Evolutionary conservation across 1,140 invertebrate species (phyloP).

Genomic region (Chelonus insularis): DNA sequence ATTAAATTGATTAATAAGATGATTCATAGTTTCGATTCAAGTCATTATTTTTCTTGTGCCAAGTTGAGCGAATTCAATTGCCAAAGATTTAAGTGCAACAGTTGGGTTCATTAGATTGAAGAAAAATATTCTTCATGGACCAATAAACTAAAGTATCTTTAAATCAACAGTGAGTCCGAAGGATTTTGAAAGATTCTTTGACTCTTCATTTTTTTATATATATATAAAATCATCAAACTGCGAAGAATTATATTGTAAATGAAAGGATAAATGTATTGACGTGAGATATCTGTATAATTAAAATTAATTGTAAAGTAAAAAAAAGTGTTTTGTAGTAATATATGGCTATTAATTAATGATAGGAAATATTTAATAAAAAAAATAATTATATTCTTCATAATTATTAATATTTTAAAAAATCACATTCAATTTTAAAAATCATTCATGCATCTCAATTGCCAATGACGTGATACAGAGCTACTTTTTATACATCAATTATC

Average conservation of each 20-base stretch:
- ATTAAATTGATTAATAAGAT: neutral
- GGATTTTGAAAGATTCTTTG: too few relatives aligned
- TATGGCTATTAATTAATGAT: too few relatives aligned
- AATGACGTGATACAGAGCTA: constrained; percentile 5
- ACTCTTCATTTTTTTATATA: too few relatives aligned
- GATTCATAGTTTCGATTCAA: neutral
- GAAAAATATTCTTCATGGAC: neutral
- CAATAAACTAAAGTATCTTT: neutral
- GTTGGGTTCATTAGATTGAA: neutral
- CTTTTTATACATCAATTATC: constrained; percentile 13
- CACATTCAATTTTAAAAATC: too few relatives aligned
- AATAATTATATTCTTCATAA: too few relatives aligned
- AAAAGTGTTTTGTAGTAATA: too few relatives aligned
- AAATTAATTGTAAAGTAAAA: neutral
- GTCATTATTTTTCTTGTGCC: constrained; percentile 6
- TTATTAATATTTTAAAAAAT: too few relatives aligned
- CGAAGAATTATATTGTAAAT: too few relatives aligned
- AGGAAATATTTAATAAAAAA: too few relatives aligned
- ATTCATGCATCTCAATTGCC: neutral
- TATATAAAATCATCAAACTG: too few relatives aligned
- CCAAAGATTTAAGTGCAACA: constrained; percentile 2
- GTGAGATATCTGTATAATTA: neutral
- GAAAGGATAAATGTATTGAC: neutral
- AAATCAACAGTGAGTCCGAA: neutral
- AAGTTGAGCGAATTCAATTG: constrained; percentile 4